These are phyloP conservation scores for Sclerurus mexicanus DNA, from an alignment of 2,113 vertebrate species.

Conservation along the genomic window DNA sequence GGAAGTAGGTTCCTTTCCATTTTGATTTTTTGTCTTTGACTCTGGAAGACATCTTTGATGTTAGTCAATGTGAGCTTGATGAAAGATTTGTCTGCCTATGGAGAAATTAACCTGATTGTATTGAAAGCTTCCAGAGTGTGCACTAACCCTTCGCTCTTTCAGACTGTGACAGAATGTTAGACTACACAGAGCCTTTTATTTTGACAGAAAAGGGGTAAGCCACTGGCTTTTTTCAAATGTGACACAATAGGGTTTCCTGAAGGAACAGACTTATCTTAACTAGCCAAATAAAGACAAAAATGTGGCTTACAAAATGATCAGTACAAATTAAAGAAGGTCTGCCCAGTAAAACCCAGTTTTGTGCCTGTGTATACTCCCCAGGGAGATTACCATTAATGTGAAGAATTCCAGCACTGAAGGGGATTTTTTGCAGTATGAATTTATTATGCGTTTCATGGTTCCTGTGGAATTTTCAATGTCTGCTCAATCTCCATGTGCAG, in stretches of 20 bases:
- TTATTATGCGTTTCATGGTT: neutral
- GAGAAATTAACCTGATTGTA: neutral
- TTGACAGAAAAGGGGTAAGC: neutral
- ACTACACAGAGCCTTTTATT: neutral
- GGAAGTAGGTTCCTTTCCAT: neutral
- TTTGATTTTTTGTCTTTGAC: neutral
- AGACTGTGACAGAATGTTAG: neutral
- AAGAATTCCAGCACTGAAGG: neutral
- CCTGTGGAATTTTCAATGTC: slow-evolving; percentile 5
- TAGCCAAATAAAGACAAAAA: neutral
- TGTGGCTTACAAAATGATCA: neutral
- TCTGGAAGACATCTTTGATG: neutral
- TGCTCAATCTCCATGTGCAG: neutral
- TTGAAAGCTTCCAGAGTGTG: neutral
- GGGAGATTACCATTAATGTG: neutral
- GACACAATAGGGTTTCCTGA: neutral
- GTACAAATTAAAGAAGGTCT: neutral
- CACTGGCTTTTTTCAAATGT: neutral
- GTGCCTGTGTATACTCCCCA: neutral
- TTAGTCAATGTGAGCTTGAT: neutral
- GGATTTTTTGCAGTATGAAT: neutral
- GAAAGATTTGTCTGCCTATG: neutral
- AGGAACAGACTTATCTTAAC: neutral
- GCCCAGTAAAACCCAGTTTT: neutral
- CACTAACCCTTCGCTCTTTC: neutral